These are phyloP conservation scores for Tetrax tetrax DNA, from an alignment of 2,113 vertebrate species.

Conservation along the genomic window DNA sequence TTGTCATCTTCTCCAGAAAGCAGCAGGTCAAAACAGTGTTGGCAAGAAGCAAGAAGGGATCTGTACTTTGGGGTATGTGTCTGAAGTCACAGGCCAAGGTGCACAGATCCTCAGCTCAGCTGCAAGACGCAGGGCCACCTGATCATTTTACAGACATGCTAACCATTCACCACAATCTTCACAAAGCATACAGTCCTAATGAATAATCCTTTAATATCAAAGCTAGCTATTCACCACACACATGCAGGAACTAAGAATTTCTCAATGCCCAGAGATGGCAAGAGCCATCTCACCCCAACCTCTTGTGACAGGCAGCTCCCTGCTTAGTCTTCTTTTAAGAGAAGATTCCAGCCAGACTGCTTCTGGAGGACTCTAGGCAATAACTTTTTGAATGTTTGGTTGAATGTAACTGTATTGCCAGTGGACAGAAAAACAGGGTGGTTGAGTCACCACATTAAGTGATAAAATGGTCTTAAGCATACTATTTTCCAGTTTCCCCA, in stretches of 20 bases:
- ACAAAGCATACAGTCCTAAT: neutral
- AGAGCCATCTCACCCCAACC: neutral
- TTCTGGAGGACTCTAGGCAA: neutral
- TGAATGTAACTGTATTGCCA: neutral
- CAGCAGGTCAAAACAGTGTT: neutral
- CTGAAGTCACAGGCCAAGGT: neutral
- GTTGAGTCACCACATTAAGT: neutral
- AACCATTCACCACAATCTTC: neutral
- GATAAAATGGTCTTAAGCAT: neutral
- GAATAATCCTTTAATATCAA: neutral
- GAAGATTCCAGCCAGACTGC: neutral
- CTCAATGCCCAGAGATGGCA: neutral
- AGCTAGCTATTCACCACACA: neutral
- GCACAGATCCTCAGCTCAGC: neutral
- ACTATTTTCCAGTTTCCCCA: neutral
- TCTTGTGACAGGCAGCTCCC: neutral
- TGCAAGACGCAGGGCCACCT: neutral
- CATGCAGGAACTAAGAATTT: neutral
- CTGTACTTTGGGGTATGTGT: fast-evolving
- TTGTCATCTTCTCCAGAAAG: neutral
- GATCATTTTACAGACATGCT: neutral
- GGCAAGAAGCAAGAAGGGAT: neutral
- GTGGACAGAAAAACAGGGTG: neutral
- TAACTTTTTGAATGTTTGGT: neutral
- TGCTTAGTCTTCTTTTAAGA: neutral